Evolutionary conservation across 1,140 invertebrate genomes (phyloP), one percentile per base, ranked within the genome.

Genomic region (Drosophila varians): DNA sequence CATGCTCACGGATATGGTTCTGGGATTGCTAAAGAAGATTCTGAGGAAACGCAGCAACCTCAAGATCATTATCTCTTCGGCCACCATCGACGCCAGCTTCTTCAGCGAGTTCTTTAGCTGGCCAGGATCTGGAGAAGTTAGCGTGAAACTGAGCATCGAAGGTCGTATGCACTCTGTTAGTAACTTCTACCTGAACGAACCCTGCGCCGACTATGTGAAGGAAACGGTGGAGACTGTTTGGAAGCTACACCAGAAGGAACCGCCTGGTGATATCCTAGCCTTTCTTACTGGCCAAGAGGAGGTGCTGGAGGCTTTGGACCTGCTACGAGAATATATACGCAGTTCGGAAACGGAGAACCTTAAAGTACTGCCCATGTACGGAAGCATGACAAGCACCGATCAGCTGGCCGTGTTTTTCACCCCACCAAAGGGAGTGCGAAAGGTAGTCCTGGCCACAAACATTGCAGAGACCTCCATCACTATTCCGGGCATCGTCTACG

Each of bases 201-300:
- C 98, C 1, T 94, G 97, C 1, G 94, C 98, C 0, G 95, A 99
- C 92, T 99, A 99, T 91, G 93, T 99, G 0, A 95, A 96, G 78
- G 95, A 94, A 3, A 94, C 96, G 11, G 95, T 99, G 0, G 96
- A 99, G 5, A 97, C 96, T 0, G 94, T 95, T 0, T 93, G 98
- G 53, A 98, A 98, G 90, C 97, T 99, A 73, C 97, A 99, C 80
- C 92, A 94, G 56, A 94, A 92, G 51, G 96, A 99, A 88, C 93
- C 94, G 8, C 92, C 93, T 4, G 98, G 98, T 0, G 98, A 99
- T 92, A 94, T 99, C 57, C 91, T 99, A 4, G 96, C 96, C 0
- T 99, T 99, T 92, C 92, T 99, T 0, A 99, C 98, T 8, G 98
- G 98, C 38, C 95, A 94, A 93, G 98, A 99, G 78, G 97, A 99